A percentile compares a stretch with the other conserved stretches of the same genome.
These are phyloP conservation scores for Diorhabda elongata DNA, from an alignment of 1,140 invertebrate species.

Conservation along the genomic window DNA sequence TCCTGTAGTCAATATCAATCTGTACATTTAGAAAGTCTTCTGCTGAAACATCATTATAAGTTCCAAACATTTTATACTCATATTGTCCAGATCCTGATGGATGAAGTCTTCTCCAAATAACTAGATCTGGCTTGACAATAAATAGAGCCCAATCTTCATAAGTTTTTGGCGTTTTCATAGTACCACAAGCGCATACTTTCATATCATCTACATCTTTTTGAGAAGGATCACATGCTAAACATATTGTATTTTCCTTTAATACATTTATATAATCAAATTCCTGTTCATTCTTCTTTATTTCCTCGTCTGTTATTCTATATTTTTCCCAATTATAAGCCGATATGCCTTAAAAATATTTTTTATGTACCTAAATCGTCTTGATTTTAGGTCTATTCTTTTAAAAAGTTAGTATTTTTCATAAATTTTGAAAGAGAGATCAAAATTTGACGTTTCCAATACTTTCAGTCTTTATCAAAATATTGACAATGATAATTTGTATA, in stretches of 20 bases:
- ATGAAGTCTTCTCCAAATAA: constrained; percentile 75
- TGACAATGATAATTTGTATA: no score
- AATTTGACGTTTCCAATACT: no score
- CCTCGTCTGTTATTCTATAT: constrained; percentile 52
- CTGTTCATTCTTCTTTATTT: constrained; percentile 50
- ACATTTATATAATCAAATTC: constrained; percentile 53
- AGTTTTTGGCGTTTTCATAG: constrained; percentile 27
- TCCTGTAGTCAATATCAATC: constrained; percentile 72
- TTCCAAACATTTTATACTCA: constrained; percentile 83
- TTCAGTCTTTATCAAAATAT: no score
- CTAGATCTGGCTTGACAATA: constrained; percentile 71
- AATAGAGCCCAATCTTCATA: constrained; percentile 70
- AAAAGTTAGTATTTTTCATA: no score
- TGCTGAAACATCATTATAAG: constrained; percentile 71
- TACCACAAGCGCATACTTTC: constrained; percentile 24
- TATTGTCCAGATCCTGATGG: constrained; percentile 62
- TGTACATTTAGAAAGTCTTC: constrained; percentile 78
- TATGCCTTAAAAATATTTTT: constrained; percentile 13
- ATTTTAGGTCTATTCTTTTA: no score
- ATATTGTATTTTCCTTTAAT: constrained; percentile 55
- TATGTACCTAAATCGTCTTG: neutral
- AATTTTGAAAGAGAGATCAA: no score
- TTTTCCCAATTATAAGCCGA: constrained; percentile 55
- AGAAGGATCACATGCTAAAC: constrained; percentile 36
- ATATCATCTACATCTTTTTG: constrained; percentile 17